These are phyloP conservation scores for Diachrysia chrysitis DNA, from an alignment of 2,888 invertebrate genomes.

Conservation along the genomic window DNA sequence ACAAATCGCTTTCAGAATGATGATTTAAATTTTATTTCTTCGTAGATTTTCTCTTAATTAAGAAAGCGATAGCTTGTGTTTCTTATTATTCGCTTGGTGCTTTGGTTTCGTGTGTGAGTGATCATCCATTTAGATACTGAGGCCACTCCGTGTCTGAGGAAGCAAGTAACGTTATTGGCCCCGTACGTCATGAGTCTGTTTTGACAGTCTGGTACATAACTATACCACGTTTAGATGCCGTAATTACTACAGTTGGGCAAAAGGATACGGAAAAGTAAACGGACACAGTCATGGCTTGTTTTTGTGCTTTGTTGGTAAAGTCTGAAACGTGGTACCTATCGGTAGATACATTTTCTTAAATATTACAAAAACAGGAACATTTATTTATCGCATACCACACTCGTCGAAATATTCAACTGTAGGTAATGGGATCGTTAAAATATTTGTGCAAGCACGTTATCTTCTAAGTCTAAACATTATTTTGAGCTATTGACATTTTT, in stretches of 20 bases:
- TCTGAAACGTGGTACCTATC: background rate
- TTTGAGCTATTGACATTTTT: constrained; percentile 36
- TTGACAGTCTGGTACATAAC: background rate
- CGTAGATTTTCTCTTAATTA: background rate
- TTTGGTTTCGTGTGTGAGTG: background rate
- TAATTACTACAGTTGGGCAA: too few species aligned
- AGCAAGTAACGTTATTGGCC: background rate
- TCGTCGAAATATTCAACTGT: constrained; percentile 16
- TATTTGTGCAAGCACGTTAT: constrained; percentile 21
- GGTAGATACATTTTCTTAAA: constrained; percentile 10
- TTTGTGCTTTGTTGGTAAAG: background rate
- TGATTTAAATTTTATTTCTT: background rate
- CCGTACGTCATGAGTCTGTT: background rate
- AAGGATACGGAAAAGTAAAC: too few species aligned
- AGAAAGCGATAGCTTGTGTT: background rate
- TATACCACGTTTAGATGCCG: too few species aligned
- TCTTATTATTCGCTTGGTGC: background rate
- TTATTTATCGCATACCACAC: constrained; percentile 24
- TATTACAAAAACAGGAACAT: constrained; percentile 11
- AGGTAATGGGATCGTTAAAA: constrained; percentile 28
- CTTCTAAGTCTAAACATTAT: constrained; percentile 22
- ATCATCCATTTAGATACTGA: background rate
- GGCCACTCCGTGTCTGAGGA: background rate
- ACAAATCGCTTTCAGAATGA: constrained; percentile 14
- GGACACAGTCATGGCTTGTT: too few species aligned